These are phyloP conservation scores for Caerostris extrusa DNA, from an alignment of 1,140 invertebrate species.

Conservation along the genomic window DNA sequence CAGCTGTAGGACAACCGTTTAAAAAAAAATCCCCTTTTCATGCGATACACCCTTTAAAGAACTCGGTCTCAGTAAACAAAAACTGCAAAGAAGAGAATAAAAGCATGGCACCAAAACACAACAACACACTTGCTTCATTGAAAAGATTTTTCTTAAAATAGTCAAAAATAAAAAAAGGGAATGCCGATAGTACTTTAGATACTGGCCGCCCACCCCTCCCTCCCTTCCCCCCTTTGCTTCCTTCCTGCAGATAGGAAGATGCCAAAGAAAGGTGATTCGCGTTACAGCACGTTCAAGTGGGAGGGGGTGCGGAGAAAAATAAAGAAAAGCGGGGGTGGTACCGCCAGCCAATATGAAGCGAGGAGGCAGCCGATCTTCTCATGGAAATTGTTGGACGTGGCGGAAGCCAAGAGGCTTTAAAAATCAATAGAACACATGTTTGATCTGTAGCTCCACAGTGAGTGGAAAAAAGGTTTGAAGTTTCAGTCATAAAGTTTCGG, in stretches of 20 bases:
- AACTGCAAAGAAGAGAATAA: background rate
- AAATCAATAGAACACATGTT: conserved; percentile 72
- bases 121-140: conserved; percentile 47
- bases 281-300: conserved; percentile 14
- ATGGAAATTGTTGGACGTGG: conserved; percentile 50
- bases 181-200: background rate
- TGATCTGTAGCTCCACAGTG: conserved; percentile 42
- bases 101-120: conserved; percentile 7
- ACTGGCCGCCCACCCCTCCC: background rate
- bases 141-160: conserved; percentile 34
- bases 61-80: background rate
- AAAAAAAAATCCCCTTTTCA: background rate
- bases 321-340: background rate
- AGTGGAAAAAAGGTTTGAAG: conserved; percentile 26
- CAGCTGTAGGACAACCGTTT: no score
- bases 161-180: background rate
- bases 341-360: conserved; percentile 19
- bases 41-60: background rate
- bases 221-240: background rate
- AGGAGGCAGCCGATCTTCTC: conserved; percentile 15
- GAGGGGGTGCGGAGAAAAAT: background rate
- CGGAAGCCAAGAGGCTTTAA: conserved; percentile 37
- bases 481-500: no score
- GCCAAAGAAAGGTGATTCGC: conserved; percentile 39
- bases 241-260: background rate